Conservation (phyloP, 2,113 vertebrate genomes). For the Dicaeum eximium region DNA sequence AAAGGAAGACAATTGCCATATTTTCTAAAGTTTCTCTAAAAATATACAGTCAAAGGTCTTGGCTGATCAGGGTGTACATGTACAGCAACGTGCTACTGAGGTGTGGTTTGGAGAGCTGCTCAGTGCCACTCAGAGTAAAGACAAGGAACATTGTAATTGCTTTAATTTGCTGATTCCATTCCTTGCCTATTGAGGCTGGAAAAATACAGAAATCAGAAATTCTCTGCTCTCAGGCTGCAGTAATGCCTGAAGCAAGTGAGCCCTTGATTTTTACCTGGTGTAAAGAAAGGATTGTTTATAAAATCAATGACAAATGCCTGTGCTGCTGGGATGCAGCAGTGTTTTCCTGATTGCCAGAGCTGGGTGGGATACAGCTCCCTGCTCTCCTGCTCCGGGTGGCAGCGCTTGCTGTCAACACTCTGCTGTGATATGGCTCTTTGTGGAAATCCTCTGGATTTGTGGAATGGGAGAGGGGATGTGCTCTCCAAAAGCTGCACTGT, state of each 20-base stretch:
- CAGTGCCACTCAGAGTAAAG: background rate
- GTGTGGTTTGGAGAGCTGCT: background rate
- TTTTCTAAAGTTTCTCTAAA: background rate
- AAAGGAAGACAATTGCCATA: background rate
- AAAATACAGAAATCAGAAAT: background rate
- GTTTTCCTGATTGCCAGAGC: background rate
- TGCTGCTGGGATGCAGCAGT: background rate
- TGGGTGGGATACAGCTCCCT: background rate
- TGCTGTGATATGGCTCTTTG: fast-evolving
- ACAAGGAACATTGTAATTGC: background rate
- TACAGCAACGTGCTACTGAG: fast-evolving
- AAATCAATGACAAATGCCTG: background rate
- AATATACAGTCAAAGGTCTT: background rate
- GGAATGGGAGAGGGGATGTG: background rate
- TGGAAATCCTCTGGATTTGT: background rate
- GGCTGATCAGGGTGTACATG: background rate
- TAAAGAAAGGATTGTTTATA: background rate
- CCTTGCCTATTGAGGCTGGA: background rate
- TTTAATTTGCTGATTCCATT: background rate
- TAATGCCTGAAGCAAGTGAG: background rate
- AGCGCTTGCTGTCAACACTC: fast-evolving
- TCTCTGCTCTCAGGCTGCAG: background rate
- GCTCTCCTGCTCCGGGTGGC: background rate
- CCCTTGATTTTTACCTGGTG: background rate
- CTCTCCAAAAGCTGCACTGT: background rate